Conservation (phyloP, 2,888 invertebrate genomes). For the Heliconius sara region DNA sequence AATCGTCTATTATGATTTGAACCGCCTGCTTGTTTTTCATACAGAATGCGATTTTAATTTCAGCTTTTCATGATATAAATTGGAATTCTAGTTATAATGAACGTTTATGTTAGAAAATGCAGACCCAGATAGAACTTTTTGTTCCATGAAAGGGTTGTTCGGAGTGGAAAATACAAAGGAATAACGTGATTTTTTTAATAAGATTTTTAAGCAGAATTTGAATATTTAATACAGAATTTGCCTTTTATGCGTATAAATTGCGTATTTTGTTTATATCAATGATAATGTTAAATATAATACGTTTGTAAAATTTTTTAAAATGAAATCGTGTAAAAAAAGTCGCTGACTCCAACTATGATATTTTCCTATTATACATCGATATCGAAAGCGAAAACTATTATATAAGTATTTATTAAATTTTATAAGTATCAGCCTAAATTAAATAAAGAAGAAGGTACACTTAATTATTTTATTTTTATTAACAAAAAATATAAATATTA, state of each 20-base stretch:
- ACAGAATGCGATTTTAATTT: constrained; percentile 6
- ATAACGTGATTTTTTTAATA: not conserved
- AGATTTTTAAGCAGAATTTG: not conserved
- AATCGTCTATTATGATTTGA: not conserved
- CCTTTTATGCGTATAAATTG: not conserved
- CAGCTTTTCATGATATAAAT: not conserved
- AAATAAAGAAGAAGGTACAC: too few species aligned
- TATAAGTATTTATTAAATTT: too few species aligned
- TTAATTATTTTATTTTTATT: too few species aligned
- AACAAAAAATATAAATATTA: not conserved
- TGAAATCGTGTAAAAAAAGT: too few species aligned
- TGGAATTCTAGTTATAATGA: constrained; percentile 26
- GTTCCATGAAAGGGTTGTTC: constrained; percentile 5
- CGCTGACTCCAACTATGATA: too few species aligned
- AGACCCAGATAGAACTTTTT: constrained; percentile 26
- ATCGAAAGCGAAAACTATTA: too few species aligned
- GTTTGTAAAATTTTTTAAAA: too few species aligned
- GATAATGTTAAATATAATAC: too few species aligned
- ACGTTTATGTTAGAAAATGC: constrained; percentile 24
- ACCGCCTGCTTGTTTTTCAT: not conserved
- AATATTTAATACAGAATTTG: not conserved
- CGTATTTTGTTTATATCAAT: not conserved
- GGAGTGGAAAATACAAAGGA: constrained; percentile 11
- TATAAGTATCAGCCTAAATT: too few species aligned
- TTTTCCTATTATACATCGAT: too few species aligned